Evolutionary conservation across 2,888 invertebrate genomes (phyloP), one percentile per base, ranked within the genome.

Genomic region (Nomada lathburiana): DNA sequence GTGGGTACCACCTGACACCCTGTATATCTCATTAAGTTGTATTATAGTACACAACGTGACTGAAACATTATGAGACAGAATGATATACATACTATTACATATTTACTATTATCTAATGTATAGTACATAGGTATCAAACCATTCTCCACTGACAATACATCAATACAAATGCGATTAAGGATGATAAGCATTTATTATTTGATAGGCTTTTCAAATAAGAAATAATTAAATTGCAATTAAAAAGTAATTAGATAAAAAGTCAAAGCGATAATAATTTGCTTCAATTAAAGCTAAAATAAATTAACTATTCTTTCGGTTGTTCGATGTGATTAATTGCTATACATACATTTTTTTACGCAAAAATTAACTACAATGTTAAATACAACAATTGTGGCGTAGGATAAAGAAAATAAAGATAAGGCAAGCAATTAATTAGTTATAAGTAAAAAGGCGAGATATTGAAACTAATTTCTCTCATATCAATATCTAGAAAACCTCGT

Each of bases 141-240:
- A 50, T 29, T 26, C 50, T 2, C 4, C 16, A 11, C 29, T 23
- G 29, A 29, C 26, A 23, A 55, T 44, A 44, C 23, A 23, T n/a
- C 26, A n/a, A 9, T 57, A 47, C 5, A 2, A 23, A 44, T 23
- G 42, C 42, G 42, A 68, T 57, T 52, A 2, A 2, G 18, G 29
- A 36, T 60, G n/a, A 68, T 3, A 13, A 44, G 16, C 18, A 9
- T 47, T 16, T 44, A 13, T 44, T 47, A 59, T 59, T 59, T 2
- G n/a, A 7, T 2, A 16, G n/a, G 16, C 5, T 20, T 20, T 29
- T 60, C 13, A 16, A 10, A 50, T 4, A 10, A 20, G 29, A 36
- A n/a, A 50, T 29, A 60, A 47, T 59, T 20, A 20, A 50, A 50
- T 60, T 4, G 16, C 47, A 20, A 50, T 70, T 50, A 70, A 70